Conservation (phyloP, 2,113 vertebrate genomes). For the Aldabrachelys gigantea region DNA sequence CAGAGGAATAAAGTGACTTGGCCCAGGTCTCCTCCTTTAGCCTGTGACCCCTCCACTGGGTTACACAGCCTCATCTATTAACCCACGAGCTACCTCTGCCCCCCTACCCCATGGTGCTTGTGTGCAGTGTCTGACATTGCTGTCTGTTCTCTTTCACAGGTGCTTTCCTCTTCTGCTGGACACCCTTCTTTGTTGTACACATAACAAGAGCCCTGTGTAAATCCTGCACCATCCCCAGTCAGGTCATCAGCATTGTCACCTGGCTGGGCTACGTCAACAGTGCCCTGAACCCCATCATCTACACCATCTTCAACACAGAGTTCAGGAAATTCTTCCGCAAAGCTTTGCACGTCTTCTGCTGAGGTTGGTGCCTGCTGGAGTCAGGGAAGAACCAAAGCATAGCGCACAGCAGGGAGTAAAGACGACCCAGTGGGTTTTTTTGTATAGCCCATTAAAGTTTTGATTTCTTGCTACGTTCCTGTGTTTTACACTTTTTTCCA, state of each 20-base stretch:
- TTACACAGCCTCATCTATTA: background rate
- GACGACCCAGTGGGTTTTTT: slow-evolving; percentile 10
- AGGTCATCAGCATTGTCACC: slow-evolving; percentile 92
- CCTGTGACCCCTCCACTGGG: background rate
- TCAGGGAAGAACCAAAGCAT: background rate
- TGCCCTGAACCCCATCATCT: slow-evolving; percentile 94
- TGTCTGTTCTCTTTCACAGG: slow-evolving; percentile 74
- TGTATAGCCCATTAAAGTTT: slow-evolving; percentile 69
- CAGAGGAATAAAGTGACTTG: background rate
- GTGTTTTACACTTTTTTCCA: slow-evolving; percentile 5
- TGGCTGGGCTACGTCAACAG: slow-evolving; percentile 98
- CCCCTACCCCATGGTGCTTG: background rate
- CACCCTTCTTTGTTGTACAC: slow-evolving; percentile 96
- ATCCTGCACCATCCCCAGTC: slow-evolving; percentile 82
- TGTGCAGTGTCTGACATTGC: background rate
- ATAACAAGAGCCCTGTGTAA: slow-evolving; percentile 86
- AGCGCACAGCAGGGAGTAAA: background rate
- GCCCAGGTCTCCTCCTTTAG: background rate
- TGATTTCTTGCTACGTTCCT: slow-evolving; percentile 56
- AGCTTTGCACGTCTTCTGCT: slow-evolving; percentile 82
- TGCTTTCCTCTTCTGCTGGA: slow-evolving; percentile 96
- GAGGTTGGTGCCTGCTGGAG: background rate
- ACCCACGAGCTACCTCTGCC: no score
- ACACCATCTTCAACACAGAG: slow-evolving; percentile 92
- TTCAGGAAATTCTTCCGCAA: slow-evolving; percentile 93